These are phyloP conservation scores for Bubo blakistoni DNA, from an alignment of 2,113 vertebrate genomes.

Conservation along the genomic window DNA sequence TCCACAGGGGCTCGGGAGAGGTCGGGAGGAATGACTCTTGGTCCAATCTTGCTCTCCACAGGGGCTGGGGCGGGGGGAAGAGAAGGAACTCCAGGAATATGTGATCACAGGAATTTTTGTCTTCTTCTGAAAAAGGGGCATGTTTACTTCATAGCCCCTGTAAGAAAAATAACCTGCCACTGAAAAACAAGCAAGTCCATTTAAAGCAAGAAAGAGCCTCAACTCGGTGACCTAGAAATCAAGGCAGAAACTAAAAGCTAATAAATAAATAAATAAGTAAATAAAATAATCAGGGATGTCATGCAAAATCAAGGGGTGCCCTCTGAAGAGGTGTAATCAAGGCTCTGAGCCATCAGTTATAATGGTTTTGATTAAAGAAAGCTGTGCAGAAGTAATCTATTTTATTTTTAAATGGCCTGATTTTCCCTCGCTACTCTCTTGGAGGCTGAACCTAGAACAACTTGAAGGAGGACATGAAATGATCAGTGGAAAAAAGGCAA, in stretches of 20 bases:
- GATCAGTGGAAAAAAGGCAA: background rate
- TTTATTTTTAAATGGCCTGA: slow-evolving; percentile 49
- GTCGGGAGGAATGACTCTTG: slow-evolving; percentile 55
- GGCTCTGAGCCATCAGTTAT: slow-evolving; percentile 27
- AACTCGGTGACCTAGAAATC: slow-evolving; percentile 59
- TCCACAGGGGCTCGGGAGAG: slow-evolving; percentile 51
- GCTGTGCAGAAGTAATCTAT: slow-evolving; percentile 33
- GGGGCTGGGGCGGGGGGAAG: background rate
- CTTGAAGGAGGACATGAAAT: background rate
- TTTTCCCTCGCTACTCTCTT: background rate
- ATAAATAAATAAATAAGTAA: slow-evolving; percentile 63
- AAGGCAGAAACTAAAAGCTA: slow-evolving; percentile 28
- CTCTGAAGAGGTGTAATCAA: slow-evolving; percentile 62
- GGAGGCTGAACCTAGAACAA: slow-evolving; percentile 9
- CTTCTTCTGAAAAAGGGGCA: slow-evolving; percentile 24
- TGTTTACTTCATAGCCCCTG: background rate
- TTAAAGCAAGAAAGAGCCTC: slow-evolving; percentile 4
- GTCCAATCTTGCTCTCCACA: slow-evolving; percentile 29
- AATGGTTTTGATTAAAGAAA: slow-evolving; percentile 65
- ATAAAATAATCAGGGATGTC: slow-evolving; percentile 50
- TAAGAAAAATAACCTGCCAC: background rate
- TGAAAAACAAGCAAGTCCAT: slow-evolving; percentile 24
- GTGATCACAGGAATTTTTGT: slow-evolving; percentile 13
- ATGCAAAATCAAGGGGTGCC: slow-evolving; percentile 33
- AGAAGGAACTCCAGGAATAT: background rate